Conservation (phyloP, 1,140 invertebrate species). For the Drosophila pandora region DNA sequence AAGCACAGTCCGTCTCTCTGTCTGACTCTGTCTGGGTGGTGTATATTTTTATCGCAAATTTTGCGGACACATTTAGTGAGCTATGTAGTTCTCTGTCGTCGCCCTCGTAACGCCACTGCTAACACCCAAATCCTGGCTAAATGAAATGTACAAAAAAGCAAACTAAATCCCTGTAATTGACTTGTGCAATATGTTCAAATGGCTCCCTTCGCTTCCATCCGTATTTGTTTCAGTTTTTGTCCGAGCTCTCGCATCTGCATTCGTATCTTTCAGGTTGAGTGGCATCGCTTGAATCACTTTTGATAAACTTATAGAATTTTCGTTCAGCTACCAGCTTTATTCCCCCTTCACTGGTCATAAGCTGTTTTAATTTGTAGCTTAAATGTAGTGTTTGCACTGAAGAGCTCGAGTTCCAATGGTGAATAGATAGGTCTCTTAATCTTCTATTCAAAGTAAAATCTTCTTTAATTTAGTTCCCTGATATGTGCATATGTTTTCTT, state of each 20-base stretch:
- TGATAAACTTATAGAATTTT: slow-evolving; percentile 16
- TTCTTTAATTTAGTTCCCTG: neutral
- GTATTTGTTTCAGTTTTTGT: slow-evolving; percentile 36
- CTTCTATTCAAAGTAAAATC: neutral
- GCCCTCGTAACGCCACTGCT: slow-evolving; percentile 15
- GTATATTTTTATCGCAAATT: slow-evolving; percentile 73
- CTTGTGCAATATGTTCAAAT: slow-evolving; percentile 67
- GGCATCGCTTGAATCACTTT: slow-evolving; percentile 36
- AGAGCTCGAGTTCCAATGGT: slow-evolving; percentile 21
- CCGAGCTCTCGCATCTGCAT: slow-evolving; percentile 20
- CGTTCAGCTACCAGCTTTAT: slow-evolving; percentile 9
- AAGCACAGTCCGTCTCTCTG: neutral
- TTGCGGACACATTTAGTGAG: slow-evolving; percentile 57
- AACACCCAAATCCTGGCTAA: slow-evolving; percentile 66
- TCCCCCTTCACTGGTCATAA: slow-evolving; percentile 7
- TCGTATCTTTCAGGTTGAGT: slow-evolving; percentile 40
- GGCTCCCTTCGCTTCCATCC: slow-evolving; percentile 13
- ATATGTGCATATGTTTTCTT: neutral
- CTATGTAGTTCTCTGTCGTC: slow-evolving; percentile 1
- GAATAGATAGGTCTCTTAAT: slow-evolving; percentile 13
- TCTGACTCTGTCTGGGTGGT: slow-evolving; percentile 5
- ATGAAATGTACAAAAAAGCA: slow-evolving; percentile 68
- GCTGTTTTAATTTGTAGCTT: slow-evolving; percentile 42
- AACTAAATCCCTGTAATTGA: slow-evolving; percentile 72
- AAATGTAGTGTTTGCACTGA: slow-evolving; percentile 33